A percentile compares a stretch with the other conserved stretches of the same genome.
Conservation (phyloP, 2,113 vertebrate species). For the Asarcornis scutulata region DNA sequence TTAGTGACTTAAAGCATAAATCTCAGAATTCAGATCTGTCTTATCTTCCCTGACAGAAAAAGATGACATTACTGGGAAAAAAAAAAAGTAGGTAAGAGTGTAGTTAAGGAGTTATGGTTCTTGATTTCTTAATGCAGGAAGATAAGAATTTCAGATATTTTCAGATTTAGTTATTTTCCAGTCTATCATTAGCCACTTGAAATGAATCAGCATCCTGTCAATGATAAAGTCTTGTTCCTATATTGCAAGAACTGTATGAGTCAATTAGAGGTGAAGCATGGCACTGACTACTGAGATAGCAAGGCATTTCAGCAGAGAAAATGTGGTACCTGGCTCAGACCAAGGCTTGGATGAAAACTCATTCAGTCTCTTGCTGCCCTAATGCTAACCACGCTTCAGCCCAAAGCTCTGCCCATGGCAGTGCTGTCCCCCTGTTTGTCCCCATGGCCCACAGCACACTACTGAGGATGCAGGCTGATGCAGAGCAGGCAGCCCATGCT, state of each 20-base stretch:
- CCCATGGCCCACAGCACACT: rapidly evolving
- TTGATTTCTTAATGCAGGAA: not conserved
- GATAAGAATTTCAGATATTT: not conserved
- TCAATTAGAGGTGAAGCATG: not conserved
- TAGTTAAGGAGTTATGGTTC: not conserved
- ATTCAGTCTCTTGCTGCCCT: not conserved
- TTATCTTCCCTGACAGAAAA: not conserved
- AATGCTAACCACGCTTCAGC: rapidly evolving
- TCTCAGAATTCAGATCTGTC: not conserved
- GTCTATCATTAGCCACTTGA: not conserved
- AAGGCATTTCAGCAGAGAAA: not conserved
- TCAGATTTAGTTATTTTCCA: not conserved
- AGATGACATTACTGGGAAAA: not conserved
- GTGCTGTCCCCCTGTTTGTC: not conserved
- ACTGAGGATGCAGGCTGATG: rapidly evolving
- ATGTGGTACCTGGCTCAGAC: not conserved
- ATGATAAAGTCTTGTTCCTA: not conserved
- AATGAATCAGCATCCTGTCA: not conserved
- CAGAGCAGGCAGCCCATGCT: too few relatives aligned
- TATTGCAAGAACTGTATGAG: not conserved
- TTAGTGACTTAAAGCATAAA: not conserved
- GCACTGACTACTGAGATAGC: not conserved
- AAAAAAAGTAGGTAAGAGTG: not conserved
- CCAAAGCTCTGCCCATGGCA: not conserved
- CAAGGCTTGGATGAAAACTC: not conserved